These are phyloP conservation scores for Pseudomyrmex cubaensis DNA, from an alignment of 1,140 invertebrate genomes.

Conservation along the genomic window DNA sequence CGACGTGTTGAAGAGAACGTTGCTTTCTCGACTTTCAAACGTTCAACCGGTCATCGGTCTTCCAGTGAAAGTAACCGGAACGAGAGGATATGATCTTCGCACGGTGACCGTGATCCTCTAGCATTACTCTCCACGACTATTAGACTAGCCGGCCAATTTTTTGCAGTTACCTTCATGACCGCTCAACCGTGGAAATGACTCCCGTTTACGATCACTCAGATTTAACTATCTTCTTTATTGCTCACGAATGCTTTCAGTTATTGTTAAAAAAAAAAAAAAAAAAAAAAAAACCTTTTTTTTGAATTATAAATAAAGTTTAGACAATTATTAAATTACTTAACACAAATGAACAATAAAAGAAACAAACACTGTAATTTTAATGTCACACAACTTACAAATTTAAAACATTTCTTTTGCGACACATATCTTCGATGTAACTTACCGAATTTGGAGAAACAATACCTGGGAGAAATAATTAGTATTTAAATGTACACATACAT, in stretches of 20 bases:
- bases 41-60: constrained; percentile 74
- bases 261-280: too few relatives aligned
- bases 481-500: not conserved
- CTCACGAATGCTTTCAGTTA: not conserved
- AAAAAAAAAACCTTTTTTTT: not conserved
- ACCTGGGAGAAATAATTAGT: not conserved
- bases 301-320: not conserved
- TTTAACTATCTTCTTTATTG: constrained; percentile 23
- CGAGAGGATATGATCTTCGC: constrained; percentile 68
- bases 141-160: constrained; percentile 7
- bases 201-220: constrained; percentile 16
- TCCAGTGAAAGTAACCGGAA: constrained; percentile 75
- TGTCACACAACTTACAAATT: not conserved
- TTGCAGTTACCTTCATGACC: constrained; percentile 22
- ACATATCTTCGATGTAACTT: not conserved
- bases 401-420: too few relatives aligned
- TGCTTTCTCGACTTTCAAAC: constrained; percentile 78
- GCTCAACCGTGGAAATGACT: constrained; percentile 25
- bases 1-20: constrained; percentile 28
- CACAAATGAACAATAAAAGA: too few relatives aligned
- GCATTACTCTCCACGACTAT: constrained; percentile 31
- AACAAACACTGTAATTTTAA: constrained; percentile 6
- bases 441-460: not conserved
- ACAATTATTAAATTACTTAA: not conserved
- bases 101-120: constrained; percentile 72